These are phyloP conservation scores for Cryptomyrus ogoouensis DNA, from an alignment of 2,113 vertebrate species.

Conservation along the genomic window DNA sequence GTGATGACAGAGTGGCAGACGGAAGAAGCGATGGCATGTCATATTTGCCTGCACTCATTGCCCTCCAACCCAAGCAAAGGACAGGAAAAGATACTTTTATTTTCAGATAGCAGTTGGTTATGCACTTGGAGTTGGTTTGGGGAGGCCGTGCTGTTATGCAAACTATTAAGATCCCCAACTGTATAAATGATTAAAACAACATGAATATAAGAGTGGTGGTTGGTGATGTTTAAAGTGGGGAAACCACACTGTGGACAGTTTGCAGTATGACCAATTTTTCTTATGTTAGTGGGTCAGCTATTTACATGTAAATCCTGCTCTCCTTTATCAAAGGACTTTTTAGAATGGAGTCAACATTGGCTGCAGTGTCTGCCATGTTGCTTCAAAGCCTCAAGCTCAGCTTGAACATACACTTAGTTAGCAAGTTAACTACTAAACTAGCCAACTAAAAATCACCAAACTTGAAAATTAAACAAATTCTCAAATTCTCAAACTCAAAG, in stretches of 20 bases:
- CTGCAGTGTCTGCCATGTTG: not conserved
- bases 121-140: not conserved
- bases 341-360: not conserved
- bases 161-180: not conserved
- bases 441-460: not conserved
- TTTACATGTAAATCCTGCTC: not conserved
- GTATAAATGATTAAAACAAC: not conserved
- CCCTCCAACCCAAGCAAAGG: conserved; percentile 1
- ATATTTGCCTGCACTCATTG: not conserved
- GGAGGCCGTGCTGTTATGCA: not conserved
- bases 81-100: not conserved
- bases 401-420: not conserved
- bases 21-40: conserved; percentile 5
- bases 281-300: not conserved
- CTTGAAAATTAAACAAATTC: not conserved
- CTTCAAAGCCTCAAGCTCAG: not conserved
- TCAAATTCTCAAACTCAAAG: not conserved
- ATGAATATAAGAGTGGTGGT: not conserved
- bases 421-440: not conserved
- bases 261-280: not conserved
- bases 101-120: not conserved
- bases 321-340: not conserved
- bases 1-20: conserved; percentile 10
- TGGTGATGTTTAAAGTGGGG: not conserved
- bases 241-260: not conserved